Evolutionary conservation across 2,113 vertebrate genomes (phyloP).

Genomic region (Podarcis cretensis): DNA sequence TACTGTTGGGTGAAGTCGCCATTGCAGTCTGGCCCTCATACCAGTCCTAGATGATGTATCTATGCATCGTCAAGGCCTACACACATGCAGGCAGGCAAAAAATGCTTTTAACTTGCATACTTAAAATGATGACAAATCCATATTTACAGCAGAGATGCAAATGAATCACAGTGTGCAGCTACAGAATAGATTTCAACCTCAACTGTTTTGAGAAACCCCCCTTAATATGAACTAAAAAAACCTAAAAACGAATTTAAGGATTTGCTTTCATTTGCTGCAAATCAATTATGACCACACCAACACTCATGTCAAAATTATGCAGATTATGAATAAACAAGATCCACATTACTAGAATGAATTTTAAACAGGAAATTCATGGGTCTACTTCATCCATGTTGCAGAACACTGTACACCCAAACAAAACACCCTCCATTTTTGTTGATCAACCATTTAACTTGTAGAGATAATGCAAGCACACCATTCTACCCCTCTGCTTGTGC

Average conservation of each 20-base stretch:
- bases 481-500: neutral
- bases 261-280: constrained; percentile 57
- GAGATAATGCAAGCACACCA: neutral
- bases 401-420: constrained; percentile 13
- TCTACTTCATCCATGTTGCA: constrained; percentile 40
- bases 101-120: neutral
- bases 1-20: no score
- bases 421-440: neutral
- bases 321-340: constrained; percentile 62
- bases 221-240: constrained; percentile 49
- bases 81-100: neutral
- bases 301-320: constrained; percentile 58
- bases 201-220: constrained; percentile 50
- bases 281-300: constrained; percentile 48
- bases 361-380: constrained; percentile 59
- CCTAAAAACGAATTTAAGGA: constrained; percentile 8
- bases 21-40: no score
- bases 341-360: constrained; percentile 60
- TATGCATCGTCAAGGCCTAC: no score
- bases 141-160: neutral
- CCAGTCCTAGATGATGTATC: no score
- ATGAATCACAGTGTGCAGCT: constrained; percentile 41
- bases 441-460: neutral
- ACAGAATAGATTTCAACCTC: constrained; percentile 9
- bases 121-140: constrained; percentile 11